A percentile compares a stretch with the other conserved stretches of the same genome.
These are phyloP conservation scores for Schizaphis graminum DNA, from an alignment of 2,888 invertebrate genomes.

Conservation along the genomic window DNA sequence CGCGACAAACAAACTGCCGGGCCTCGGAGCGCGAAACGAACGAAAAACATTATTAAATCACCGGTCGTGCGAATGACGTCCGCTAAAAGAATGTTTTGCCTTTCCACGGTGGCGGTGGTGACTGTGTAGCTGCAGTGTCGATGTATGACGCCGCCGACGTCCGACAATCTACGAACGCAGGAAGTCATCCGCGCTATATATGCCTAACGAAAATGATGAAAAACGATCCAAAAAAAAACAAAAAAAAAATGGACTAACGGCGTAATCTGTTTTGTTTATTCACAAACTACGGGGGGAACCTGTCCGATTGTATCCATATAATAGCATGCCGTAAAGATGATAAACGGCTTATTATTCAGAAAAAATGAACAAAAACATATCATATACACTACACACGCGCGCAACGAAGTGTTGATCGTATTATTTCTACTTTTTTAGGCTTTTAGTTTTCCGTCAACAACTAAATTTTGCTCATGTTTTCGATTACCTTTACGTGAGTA, in stretches of 20 bases:
- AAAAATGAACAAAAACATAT: not conserved
- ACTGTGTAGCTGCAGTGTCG: not conserved
- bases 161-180: not conserved
- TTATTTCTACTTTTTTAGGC: not conserved
- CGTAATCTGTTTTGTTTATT: not conserved
- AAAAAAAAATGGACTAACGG: not conserved
- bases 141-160: not conserved
- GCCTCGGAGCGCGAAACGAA: slow-evolving; percentile 30
- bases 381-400: not conserved
- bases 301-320: slow-evolving; percentile 24
- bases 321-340: not conserved
- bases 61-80: slow-evolving; percentile 41
- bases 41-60: slow-evolving; percentile 51
- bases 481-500: not conserved
- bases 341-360: not conserved
- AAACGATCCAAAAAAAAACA: not conserved
- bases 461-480: not conserved
- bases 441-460: not conserved
- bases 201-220: not conserved
- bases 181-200: not conserved
- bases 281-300: not conserved
- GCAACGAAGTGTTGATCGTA: not conserved
- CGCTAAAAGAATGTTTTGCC: slow-evolving; percentile 44
- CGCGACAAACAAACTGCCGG: slow-evolving; percentile 7
- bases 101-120: not conserved